These are phyloP conservation scores for Muscicapa comitata DNA, from an alignment of 2,797 vertebrate genomes.

Conservation along the genomic window DNA sequence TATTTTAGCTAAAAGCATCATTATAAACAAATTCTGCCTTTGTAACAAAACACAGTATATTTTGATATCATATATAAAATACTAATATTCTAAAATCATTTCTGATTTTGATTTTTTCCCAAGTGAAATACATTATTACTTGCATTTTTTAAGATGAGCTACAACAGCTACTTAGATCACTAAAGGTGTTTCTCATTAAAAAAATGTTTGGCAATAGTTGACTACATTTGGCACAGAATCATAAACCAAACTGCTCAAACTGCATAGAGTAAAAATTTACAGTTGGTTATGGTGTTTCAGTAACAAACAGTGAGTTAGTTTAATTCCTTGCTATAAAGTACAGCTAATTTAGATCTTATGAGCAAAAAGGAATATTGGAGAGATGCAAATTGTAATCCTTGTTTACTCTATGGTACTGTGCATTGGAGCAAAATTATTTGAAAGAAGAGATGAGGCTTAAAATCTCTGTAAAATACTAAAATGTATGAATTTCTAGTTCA, in stretches of 20 bases:
- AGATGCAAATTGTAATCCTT: too few species aligned
- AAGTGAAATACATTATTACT: neutral
- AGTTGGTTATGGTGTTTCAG: too few species aligned
- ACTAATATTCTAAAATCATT: neutral
- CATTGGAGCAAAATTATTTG: neutral
- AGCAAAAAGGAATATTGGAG: too few species aligned
- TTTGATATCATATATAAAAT: neutral
- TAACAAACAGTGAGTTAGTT: too few species aligned
- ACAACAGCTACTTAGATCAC: neutral
- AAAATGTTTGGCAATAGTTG: neutral
- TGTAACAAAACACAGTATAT: neutral
- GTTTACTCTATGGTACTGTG: too few species aligned
- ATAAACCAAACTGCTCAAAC: neutral
- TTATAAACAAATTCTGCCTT: neutral
- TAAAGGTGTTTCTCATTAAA: neutral
- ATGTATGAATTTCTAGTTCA: neutral
- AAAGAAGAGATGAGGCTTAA: neutral
- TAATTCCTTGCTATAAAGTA: too few species aligned
- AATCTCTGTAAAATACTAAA: neutral
- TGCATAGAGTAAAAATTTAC: neutral
- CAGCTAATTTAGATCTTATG: too few species aligned
- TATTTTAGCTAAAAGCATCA: neutral
- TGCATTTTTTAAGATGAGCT: neutral
- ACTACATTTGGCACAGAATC: neutral
- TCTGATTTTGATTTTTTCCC: neutral